phyloP scores from a whole-genome alignment of 2,797 vertebrate species.

The Synaphobranchus kaupii region DNA sequence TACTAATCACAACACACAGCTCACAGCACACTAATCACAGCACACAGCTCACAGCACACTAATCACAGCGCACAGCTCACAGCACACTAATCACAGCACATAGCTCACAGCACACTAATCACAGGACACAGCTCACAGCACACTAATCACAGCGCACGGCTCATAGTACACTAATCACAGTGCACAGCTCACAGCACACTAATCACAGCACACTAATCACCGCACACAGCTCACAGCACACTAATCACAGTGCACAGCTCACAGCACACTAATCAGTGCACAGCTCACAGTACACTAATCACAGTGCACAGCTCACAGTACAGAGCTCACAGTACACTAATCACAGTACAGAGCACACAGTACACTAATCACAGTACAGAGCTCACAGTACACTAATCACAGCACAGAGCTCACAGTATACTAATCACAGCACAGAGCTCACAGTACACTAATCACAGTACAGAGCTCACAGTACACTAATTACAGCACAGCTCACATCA shows the following conservation, averaged over 20 bases:
- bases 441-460: neutral
- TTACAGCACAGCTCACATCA: neutral
- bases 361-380: neutral
- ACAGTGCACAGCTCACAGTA: neutral
- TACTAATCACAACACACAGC: neutral
- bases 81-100: neutral
- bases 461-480: neutral
- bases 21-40: constrained; percentile 43
- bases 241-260: neutral
- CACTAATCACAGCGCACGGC: neutral
- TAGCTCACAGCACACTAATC: neutral
- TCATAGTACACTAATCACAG: neutral
- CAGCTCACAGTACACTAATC: neutral
- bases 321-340: constrained; percentile 34
- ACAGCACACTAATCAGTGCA: neutral
- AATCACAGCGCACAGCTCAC: neutral
- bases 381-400: neutral
- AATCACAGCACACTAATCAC: constrained; percentile 19
- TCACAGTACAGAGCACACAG: constrained; percentile 37
- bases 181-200: neutral
- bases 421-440: neutral
- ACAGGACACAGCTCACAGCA: neutral
- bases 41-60: constrained; percentile 18
- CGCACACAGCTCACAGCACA: neutral
- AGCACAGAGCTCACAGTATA: neutral